phyloP scores from a whole-genome alignment of 2,113 vertebrate genomes.

The Atlantisia rogersi region DNA sequence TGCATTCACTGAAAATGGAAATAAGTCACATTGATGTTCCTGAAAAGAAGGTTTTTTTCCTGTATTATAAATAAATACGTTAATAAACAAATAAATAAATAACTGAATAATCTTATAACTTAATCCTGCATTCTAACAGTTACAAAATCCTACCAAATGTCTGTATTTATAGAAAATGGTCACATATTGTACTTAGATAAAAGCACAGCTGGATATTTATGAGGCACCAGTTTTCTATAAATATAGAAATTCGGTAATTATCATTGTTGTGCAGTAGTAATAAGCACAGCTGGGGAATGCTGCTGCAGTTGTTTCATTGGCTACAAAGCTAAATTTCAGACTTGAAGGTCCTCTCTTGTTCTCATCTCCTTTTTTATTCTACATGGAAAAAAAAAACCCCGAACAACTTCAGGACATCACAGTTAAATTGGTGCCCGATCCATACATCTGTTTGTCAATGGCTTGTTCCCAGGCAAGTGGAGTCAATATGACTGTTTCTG shows the following conservation, averaged over 20 bases:
- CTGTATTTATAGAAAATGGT: neutral
- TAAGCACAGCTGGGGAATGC: constrained; percentile 24
- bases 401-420: neutral
- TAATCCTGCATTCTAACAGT: neutral
- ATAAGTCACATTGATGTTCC: neutral
- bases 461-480: neutral
- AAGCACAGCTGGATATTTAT: constrained; percentile 14
- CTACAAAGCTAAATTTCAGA: neutral
- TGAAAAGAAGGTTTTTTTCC: neutral
- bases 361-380: neutral
- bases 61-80: neutral
- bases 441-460: neutral
- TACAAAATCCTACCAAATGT: neutral
- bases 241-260: constrained; percentile 49
- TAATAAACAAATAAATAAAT: neutral
- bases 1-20: neutral
- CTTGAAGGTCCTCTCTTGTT: neutral
- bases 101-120: neutral
- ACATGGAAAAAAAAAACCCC: neutral
- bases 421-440: neutral
- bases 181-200: neutral
- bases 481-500: neutral
- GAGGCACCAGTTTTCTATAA: constrained; percentile 40
- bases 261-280: neutral
- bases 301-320: neutral